Percentiles rank a stretch among this genome's conserved stretches.
These are phyloP conservation scores for Harpegnathos saltator DNA, from an alignment of 1,140 invertebrate genomes.

Conservation along the genomic window DNA sequence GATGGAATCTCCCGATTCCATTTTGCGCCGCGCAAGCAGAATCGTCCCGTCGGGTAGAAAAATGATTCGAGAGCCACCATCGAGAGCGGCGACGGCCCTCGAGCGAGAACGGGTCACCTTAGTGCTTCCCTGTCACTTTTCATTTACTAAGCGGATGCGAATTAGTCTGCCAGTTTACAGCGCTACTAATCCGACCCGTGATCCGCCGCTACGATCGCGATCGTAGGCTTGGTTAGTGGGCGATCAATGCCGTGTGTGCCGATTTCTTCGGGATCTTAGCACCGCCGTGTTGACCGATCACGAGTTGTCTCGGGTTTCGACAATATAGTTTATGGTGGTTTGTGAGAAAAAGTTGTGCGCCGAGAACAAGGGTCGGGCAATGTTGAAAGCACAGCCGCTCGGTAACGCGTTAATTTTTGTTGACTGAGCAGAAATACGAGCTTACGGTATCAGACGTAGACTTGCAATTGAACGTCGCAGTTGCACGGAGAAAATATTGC, in stretches of 20 bases:
- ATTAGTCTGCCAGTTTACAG: slow-evolving; percentile 53
- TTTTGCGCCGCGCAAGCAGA: background rate
- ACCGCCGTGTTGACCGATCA: background rate
- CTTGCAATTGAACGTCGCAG: slow-evolving; percentile 12
- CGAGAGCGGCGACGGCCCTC: slow-evolving; percentile 33
- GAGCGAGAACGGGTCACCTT: slow-evolving; percentile 57
- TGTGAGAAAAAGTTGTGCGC: no score
- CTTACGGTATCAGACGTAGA: background rate
- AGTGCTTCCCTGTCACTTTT: slow-evolving; percentile 68
- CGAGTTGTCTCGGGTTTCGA: no score
- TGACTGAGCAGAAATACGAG: no score
- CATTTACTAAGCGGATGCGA: slow-evolving; percentile 60
- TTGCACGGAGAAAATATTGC: no score
- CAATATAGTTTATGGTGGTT: no score
- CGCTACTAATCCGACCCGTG: slow-evolving; percentile 31
- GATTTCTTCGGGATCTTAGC: slow-evolving; percentile 39
- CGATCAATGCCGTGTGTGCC: slow-evolving; percentile 65
- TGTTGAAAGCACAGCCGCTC: no score
- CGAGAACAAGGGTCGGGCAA: no score
- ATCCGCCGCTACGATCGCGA: slow-evolving; percentile 27
- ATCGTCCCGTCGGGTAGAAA: slow-evolving; percentile 4
- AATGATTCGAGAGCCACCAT: slow-evolving; percentile 16
- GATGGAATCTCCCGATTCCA: no score
- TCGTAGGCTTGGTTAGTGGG: slow-evolving; percentile 44
- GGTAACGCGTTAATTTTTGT: no score